Evolutionary conservation across 2,113 vertebrate genomes (phyloP).

Genomic region (Zosterops borbonicus): DNA sequence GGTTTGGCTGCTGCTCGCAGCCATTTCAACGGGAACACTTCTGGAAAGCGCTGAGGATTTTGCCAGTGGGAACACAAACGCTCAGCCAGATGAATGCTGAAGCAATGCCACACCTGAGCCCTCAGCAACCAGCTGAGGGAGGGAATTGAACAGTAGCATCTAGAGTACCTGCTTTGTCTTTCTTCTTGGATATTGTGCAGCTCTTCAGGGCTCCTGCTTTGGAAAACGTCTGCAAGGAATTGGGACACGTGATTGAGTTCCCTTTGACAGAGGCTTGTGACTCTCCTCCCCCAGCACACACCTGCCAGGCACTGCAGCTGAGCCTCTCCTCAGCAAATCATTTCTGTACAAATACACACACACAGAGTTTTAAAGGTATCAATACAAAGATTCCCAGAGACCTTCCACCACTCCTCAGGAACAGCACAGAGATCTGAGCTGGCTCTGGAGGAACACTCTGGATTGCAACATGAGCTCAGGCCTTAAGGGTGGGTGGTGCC

Average conservation of each 20-base stretch:
- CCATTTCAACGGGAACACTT: conserved; percentile 2
- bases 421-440: neutral
- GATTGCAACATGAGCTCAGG: neutral
- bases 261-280: conserved; percentile 21
- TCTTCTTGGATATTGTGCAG: conserved; percentile 91
- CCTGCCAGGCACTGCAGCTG: neutral
- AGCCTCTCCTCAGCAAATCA: neutral
- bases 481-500: too few relatives aligned
- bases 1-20: neutral
- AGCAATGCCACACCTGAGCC: neutral
- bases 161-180: conserved; percentile 86
- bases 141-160: conserved; percentile 24
- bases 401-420: neutral
- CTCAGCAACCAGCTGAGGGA: neutral
- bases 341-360: neutral
- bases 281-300: neutral
- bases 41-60: neutral
- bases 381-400: accelerated
- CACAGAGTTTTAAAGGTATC: neutral
- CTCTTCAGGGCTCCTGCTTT: conserved; percentile 85
- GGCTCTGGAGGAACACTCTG: neutral
- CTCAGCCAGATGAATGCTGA: neutral
- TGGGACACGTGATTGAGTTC: conserved; percentile 14
- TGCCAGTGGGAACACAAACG: neutral
- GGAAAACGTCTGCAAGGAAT: conserved; percentile 82